Conservation (phyloP, 2,888 invertebrate species). For the Norana najaformis region DNA sequence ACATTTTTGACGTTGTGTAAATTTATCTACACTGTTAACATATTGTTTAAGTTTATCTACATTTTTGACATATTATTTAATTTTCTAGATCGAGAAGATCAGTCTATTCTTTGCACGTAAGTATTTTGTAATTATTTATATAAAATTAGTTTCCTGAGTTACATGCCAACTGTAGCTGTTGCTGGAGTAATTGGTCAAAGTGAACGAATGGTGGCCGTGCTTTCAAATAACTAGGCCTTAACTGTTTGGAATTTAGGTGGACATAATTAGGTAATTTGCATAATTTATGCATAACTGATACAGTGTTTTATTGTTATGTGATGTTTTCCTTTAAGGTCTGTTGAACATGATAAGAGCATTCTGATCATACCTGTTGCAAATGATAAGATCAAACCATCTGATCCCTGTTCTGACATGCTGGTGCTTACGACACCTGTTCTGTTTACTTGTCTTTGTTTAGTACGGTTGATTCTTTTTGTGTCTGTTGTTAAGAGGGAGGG, state of each 20-base stretch:
- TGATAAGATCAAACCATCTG: neutral
- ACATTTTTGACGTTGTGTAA: neutral
- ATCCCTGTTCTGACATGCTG: neutral
- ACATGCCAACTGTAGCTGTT: neutral
- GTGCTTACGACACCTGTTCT: neutral
- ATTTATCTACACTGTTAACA: slow-evolving; percentile 65
- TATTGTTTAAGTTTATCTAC: neutral
- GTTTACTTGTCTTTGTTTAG: neutral
- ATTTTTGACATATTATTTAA: slow-evolving; percentile 16
- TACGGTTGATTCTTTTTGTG: neutral
- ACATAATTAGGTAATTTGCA: neutral
- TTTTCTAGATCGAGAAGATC: slow-evolving; percentile 89
- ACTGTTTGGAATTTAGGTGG: neutral
- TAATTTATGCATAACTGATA: neutral
- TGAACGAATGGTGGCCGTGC: neutral
- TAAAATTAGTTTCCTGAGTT: neutral
- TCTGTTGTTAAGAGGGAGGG: too few relatives aligned
- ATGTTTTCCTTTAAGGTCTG: neutral
- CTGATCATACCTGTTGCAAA: neutral
- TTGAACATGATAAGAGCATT: neutral
- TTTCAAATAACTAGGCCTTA: neutral
- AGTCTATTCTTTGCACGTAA: slow-evolving; percentile 89
- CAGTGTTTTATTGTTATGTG: neutral
- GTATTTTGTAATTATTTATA: slow-evolving; percentile 39
- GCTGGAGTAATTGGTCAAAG: neutral